phyloP scores from a whole-genome alignment of 2,113 vertebrate species.

The Varanus salvator region DNA sequence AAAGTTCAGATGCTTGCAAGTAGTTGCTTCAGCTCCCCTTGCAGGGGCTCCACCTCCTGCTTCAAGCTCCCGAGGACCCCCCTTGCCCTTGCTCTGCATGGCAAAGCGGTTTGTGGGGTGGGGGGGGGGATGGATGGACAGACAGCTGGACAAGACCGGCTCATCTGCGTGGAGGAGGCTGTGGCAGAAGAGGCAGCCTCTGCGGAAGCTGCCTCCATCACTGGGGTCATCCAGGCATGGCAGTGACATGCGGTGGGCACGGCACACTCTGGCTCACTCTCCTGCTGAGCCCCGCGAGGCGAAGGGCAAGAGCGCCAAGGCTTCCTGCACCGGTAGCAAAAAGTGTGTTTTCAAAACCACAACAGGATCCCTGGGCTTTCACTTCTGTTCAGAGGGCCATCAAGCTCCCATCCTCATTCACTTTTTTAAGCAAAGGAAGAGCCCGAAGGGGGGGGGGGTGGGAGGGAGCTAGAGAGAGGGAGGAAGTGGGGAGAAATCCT shows the following conservation, averaged over 20 bases:
- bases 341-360: no score
- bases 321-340: not conserved
- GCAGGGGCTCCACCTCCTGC: not conserved
- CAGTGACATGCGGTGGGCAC: no score
- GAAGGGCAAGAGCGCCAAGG: not conserved
- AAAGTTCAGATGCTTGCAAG: no score
- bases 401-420: no score
- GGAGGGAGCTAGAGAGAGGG: no score
- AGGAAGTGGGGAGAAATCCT: not conserved
- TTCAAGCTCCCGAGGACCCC: not conserved
- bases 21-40: not conserved
- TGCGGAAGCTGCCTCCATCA: not conserved
- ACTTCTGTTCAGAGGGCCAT: not conserved
- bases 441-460: not conserved
- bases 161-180: not conserved
- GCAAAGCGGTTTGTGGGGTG: no score
- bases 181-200: no score
- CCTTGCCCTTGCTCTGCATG: not conserved
- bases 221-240: not conserved
- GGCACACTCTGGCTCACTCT: no score
- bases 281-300: not conserved
- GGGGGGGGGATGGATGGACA: not conserved
- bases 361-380: not conserved
- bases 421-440: not conserved
- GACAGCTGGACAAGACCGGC: not conserved